Conservation (phyloP, 2,888 invertebrate genomes). For the Hirtodrosophila trivittata region DNA sequence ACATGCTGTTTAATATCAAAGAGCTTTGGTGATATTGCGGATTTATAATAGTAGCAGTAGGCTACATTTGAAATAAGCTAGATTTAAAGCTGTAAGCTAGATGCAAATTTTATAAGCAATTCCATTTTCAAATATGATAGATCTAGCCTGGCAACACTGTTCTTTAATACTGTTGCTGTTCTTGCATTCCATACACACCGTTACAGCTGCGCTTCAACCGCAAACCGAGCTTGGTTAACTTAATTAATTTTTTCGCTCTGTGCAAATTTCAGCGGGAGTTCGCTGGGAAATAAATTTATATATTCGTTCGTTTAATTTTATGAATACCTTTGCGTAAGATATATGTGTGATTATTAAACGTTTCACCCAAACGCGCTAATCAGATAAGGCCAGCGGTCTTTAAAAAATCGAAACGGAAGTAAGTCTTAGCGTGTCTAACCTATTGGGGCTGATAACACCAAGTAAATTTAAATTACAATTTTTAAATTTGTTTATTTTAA, state of each 20-base stretch:
- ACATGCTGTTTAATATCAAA: too few relatives aligned
- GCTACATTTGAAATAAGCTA: too few relatives aligned
- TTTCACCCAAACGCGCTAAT: constrained; percentile 23
- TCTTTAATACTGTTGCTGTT: constrained; percentile 56
- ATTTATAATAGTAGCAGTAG: too few relatives aligned
- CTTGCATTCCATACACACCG: constrained; percentile 27
- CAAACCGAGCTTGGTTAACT: constrained; percentile 18
- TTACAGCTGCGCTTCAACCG: constrained; percentile 19
- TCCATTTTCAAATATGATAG: too few relatives aligned
- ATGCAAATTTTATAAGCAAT: too few relatives aligned
- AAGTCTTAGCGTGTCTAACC: constrained; percentile 41
- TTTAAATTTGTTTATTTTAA: constrained; percentile 40
- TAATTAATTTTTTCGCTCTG: constrained; percentile 44
- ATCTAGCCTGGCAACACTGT: constrained; percentile 18
- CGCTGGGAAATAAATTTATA: background rate
- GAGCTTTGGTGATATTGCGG: too few relatives aligned
- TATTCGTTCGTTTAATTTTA: background rate
- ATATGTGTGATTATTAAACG: constrained; percentile 21
- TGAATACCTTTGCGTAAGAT: constrained; percentile 25
- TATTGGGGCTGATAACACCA: constrained; percentile 53
- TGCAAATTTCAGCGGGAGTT: constrained; percentile 8
- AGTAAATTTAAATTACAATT: constrained; percentile 20
- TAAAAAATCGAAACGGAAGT: constrained; percentile 70
- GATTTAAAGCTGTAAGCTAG: too few relatives aligned
- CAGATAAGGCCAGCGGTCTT: constrained; percentile 44